Conservation (phyloP, 2,888 invertebrate species). For the Steinernema scapterisci region DNA sequence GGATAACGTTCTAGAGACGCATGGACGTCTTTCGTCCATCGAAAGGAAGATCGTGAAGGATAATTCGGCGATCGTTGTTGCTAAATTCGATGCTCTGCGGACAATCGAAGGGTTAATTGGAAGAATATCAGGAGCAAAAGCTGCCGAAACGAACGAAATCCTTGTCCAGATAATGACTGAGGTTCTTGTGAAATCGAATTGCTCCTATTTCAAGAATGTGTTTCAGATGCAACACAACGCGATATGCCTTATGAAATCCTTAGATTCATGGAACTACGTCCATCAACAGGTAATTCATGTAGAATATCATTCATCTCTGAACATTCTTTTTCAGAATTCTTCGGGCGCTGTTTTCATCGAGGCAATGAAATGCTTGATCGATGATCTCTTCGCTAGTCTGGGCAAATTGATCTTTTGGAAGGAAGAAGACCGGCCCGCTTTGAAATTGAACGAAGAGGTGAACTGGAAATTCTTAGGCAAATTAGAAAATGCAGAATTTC, state of each 20-base stretch:
- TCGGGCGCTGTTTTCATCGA: neutral
- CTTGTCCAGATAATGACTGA: neutral
- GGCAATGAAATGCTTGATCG: neutral
- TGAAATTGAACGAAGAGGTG: neutral
- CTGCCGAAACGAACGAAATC: neutral
- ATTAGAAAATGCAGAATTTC: neutral
- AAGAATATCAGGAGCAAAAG: neutral
- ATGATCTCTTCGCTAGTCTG: neutral
- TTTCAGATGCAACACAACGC: neutral
- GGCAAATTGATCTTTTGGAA: neutral
- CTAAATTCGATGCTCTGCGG: neutral
- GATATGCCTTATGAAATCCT: neutral
- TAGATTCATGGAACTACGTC: constrained; percentile 11
- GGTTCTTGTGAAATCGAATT: neutral
- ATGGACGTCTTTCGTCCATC: neutral
- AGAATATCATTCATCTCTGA: neutral
- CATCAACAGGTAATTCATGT: neutral
- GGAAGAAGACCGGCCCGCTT: neutral
- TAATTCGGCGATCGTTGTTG: neutral
- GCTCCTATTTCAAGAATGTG: neutral
- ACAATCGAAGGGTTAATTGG: neutral
- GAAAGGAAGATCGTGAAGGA: neutral
- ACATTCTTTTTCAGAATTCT: neutral
- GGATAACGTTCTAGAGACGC: neutral
- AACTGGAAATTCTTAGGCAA: neutral